A percentile compares a stretch with the other conserved stretches of the same genome.
Evolutionary conservation across 2,888 invertebrate genomes (phyloP).

Genomic region (Epistrophella euchroma): DNA sequence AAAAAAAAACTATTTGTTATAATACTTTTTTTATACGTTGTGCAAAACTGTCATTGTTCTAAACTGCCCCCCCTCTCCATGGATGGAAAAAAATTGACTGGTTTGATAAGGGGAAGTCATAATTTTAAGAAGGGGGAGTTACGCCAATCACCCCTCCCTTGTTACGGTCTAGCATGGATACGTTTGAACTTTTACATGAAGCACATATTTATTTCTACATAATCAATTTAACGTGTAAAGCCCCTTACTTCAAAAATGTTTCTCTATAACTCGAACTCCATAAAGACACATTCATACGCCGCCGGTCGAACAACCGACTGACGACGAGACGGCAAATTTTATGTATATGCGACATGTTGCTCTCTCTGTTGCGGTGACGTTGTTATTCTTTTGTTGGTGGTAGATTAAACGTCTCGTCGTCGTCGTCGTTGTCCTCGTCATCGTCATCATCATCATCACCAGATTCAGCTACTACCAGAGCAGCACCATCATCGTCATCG

Average conservation of each 20-base stretch:
- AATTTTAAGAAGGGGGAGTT: too few relatives aligned
- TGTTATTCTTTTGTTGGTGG: conserved; percentile 47
- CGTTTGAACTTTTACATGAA: conserved; percentile 16
- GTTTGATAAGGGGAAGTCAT: too few relatives aligned
- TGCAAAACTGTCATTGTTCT: too few relatives aligned
- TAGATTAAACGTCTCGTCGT: conserved; percentile 53
- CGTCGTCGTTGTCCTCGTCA: conserved; percentile 20
- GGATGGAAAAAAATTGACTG: too few relatives aligned
- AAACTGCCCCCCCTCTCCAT: too few relatives aligned
- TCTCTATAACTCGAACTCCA: conserved; percentile 20
- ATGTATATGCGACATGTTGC: conserved; percentile 69
- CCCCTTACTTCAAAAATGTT: conserved; percentile 24
- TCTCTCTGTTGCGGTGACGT: conserved; percentile 65
- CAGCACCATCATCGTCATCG: conserved; percentile 8
- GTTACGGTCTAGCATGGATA: background rate
- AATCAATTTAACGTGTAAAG: conserved; percentile 36
- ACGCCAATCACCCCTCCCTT: background rate
- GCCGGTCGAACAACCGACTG: background rate
- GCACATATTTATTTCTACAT: conserved; percentile 19
- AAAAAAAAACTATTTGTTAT: too few relatives aligned
- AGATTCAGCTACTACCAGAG: conserved; percentile 5
- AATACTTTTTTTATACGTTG: too few relatives aligned
- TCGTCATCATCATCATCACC: conserved; percentile 9
- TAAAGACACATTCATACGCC: background rate
- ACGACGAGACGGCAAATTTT: conserved; percentile 7